Percentiles rank a stretch among this genome's conserved stretches.
These are phyloP conservation scores for Oncopodura yosiiana DNA, from an alignment of 1,140 invertebrate genomes.

Conservation along the genomic window DNA sequence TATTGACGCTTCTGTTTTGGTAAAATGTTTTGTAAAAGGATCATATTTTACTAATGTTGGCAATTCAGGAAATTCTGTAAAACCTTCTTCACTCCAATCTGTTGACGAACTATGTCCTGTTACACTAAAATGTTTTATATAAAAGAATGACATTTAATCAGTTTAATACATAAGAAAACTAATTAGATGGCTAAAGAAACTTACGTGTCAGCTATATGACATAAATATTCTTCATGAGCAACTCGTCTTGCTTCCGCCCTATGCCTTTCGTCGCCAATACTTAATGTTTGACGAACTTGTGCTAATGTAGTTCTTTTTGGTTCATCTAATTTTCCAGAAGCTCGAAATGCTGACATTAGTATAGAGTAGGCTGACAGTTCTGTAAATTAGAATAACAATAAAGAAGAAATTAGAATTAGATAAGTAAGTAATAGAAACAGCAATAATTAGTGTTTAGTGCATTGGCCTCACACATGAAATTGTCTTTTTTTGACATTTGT, in stretches of 20 bases:
- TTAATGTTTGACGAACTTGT: conserved; percentile 13
- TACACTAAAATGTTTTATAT: background rate
- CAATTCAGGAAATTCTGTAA: background rate
- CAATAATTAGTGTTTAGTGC: background rate
- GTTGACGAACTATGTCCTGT: conserved; percentile 1
- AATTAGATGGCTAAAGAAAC: background rate
- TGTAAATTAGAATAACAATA: conserved; percentile 6
- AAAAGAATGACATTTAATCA: background rate
- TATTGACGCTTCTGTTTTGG: no score
- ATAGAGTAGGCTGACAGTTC: conserved; percentile 22
- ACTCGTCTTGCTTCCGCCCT: conserved; percentile 23
- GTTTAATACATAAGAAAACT: background rate
- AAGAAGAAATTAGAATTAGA: no score
- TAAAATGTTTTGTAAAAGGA: no score
- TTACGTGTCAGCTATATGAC: conserved; percentile 17
- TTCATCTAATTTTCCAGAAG: conserved; percentile 17
- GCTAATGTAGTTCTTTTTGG: conserved; percentile 9
- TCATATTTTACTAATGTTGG: conserved; percentile 4
- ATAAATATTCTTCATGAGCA: conserved; percentile 11
- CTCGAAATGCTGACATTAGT: conserved; percentile 19
- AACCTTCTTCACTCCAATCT: background rate
- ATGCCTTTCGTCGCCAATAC: conserved; percentile 19
- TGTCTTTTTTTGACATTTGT: background rate
- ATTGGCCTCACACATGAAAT: background rate
- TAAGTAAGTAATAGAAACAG: no score